Evolutionary conservation across 2,113 vertebrate genomes (phyloP).

Genomic region (Thunnus maccoyii): DNA sequence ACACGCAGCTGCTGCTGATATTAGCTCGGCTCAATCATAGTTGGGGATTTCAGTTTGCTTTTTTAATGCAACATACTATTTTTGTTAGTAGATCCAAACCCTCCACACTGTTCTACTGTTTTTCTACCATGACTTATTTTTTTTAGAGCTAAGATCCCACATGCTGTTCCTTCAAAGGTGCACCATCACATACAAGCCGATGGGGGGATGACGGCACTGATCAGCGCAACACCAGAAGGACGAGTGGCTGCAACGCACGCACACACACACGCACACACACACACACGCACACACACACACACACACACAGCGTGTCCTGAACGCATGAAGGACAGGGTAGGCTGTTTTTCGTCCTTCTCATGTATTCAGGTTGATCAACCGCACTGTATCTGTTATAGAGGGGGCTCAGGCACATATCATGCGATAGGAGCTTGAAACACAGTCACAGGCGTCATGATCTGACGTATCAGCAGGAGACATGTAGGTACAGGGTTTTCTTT

Average conservation of each 20-base stretch:
- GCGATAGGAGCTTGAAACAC: constrained; percentile 63
- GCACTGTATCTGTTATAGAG: constrained; percentile 42
- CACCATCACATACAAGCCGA: constrained; percentile 63
- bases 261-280: not conserved
- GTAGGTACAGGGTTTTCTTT: constrained; percentile 47
- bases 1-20: constrained; percentile 56
- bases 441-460: constrained; percentile 62
- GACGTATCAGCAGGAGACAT: constrained; percentile 59
- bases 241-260: constrained; percentile 47
- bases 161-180: constrained; percentile 61
- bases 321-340: constrained; percentile 43
- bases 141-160: constrained; percentile 56
- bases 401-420: constrained; percentile 72
- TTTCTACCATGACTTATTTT: constrained; percentile 44
- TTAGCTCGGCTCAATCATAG: constrained; percentile 72
- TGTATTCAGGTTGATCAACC: constrained; percentile 60
- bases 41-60: constrained; percentile 46
- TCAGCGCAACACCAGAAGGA: constrained; percentile 52
- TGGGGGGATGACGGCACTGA: constrained; percentile 54
- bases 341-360: constrained; percentile 31
- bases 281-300: not conserved
- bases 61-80: constrained; percentile 50
- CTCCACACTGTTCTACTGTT: constrained; percentile 8
- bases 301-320: constrained; percentile 55
- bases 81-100: constrained; percentile 62